A percentile compares a stretch with the other conserved stretches of the same genome.
These are phyloP conservation scores for Sander vitreus DNA, from an alignment of 2,113 vertebrate species.

Conservation along the genomic window DNA sequence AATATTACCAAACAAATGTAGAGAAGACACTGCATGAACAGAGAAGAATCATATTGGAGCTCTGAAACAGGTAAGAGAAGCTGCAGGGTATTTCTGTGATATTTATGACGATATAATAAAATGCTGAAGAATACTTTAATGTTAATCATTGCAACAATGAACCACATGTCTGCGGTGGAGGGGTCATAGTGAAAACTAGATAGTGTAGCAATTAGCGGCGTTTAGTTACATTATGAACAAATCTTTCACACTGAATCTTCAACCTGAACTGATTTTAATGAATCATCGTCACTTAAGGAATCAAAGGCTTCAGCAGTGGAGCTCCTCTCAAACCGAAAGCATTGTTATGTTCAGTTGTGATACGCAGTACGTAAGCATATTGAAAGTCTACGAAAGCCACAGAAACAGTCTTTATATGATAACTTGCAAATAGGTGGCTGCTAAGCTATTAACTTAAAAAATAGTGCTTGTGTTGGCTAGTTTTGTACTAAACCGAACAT, in stretches of 20 bases:
- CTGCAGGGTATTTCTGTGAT: neutral
- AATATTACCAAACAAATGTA: slow-evolving; percentile 33
- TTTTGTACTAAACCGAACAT: neutral
- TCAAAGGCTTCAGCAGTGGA: neutral
- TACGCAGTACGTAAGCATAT: neutral
- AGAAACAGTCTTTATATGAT: neutral
- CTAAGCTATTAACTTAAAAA: neutral
- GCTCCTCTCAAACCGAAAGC: neutral
- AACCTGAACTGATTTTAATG: neutral
- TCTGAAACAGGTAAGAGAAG: neutral
- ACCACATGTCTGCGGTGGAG: neutral
- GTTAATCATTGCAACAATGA: neutral
- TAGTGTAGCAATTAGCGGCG: neutral
- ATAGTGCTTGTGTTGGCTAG: neutral
- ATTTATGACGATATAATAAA: neutral
- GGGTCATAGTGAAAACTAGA: neutral
- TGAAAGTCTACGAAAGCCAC: neutral
- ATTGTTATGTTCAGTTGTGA: neutral
- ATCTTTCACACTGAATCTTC: neutral
- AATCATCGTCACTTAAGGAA: neutral
- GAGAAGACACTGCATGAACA: neutral
- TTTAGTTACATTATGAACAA: neutral
- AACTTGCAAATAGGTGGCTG: neutral
- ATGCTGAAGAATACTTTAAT: neutral
- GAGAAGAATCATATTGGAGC: neutral